These are phyloP conservation scores for Siderastrea siderea DNA, from an alignment of 92 coral and sea anemone genomes.

Conservation along the genomic window DNA sequence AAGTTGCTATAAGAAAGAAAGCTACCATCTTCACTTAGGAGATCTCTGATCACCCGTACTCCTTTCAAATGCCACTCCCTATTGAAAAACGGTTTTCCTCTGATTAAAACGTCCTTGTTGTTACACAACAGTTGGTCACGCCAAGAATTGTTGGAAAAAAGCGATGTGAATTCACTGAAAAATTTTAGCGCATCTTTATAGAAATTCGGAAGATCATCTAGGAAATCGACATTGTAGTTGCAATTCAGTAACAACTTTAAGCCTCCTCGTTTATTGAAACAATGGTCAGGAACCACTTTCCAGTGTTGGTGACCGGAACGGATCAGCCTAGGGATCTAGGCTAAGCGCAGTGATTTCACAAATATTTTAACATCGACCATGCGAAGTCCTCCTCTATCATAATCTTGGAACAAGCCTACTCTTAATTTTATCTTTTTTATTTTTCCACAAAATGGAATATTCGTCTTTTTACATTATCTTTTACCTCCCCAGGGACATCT, in stretches of 20 bases:
- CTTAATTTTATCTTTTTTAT: constrained; percentile 22
- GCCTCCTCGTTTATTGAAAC: background rate
- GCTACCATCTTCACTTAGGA: too few relatives aligned
- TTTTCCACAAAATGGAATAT: constrained; percentile 25
- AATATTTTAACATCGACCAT: background rate
- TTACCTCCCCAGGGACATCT: constrained; percentile 16
- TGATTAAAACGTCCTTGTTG: too few relatives aligned
- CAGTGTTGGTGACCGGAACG: constrained; percentile 2
- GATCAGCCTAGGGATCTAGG: constrained; percentile 10
- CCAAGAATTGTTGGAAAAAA: too few relatives aligned
- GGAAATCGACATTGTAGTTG: too few relatives aligned
- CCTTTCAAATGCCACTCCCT: too few relatives aligned
- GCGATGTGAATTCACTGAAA: too few relatives aligned
- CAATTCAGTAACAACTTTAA: background rate
- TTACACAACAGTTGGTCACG: too few relatives aligned
- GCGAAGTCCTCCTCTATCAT: constrained; percentile 18
- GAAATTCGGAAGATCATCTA: too few relatives aligned
- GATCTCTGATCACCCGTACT: too few relatives aligned
- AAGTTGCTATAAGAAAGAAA: too few relatives aligned
- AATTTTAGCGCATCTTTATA: too few relatives aligned
- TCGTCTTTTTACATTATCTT: constrained; percentile 15
- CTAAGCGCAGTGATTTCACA: constrained; percentile 1
- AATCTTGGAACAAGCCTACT: constrained; percentile 7
- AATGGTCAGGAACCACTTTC: constrained; percentile 4
- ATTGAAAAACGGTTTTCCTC: too few relatives aligned